Evolutionary conservation across 2,888 invertebrate species (phyloP), one percentile per base, ranked within the genome.

Genomic region (Sesamia inferens): DNA sequence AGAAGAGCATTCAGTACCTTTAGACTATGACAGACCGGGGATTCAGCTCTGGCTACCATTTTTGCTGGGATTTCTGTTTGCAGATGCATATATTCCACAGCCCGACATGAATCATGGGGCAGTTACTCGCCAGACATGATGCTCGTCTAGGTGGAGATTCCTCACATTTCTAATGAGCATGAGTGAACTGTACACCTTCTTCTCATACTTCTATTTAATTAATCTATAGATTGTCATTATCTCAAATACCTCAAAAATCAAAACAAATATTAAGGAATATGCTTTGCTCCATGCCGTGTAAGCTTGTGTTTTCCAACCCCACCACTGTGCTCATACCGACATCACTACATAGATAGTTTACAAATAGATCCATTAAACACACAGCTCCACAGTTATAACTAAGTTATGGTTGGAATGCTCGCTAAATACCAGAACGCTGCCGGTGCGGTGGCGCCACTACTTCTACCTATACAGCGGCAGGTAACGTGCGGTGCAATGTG

Each of bases 401-500:
- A 42, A 80, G 70, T 65, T 79, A 79, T 68, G 79, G 58, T 57
- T 47, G 79, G 79, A 80, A 79, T 79, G 80, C 76, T 71, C 39
- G 59, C 68, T 65, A 71, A 65, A 79, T 79, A 42, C 80, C 75
- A 4, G 70, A 68, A 13, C 75, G n/a, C 22, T 69, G 65, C 74
- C 62, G 61, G 72, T 71, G 64, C 64, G 75, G 71, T 57, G 47
- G 19, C 2, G 13, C 42, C 68, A 44, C 61, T 31, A 31, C 62
- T 42, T 48, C 10, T 7, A 42, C 39, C 54, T 64, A 64, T 61
- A 42, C 31, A 19, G 58, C 2, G 11, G 57, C 24, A 22, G n/a
- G 24, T 8, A n/a, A n/a, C 54, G 4, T 19, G 66, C n/a, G 55
- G 48, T 39, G 51, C 11, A 63, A 59, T 48, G 31, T 67, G 68